Evolutionary conservation across 2,113 vertebrate genomes (phyloP).

Genomic region (Cololabis saira): DNA sequence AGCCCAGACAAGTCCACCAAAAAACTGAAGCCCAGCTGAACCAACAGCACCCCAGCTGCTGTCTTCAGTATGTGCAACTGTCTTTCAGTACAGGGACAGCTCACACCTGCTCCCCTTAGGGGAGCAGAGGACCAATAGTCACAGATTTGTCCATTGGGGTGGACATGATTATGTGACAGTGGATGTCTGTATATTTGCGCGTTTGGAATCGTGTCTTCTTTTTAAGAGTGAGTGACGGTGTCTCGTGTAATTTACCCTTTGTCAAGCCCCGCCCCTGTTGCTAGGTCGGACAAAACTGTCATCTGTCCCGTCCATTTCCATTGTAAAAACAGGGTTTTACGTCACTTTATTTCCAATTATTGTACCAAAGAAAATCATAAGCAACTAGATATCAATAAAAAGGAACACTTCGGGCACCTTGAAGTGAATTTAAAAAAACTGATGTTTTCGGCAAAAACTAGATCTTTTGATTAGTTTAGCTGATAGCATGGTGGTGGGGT

Average conservation of each 20-base stretch:
- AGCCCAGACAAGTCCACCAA: slow-evolving; percentile 13
- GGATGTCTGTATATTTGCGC: neutral
- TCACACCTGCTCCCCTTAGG: slow-evolving; percentile 51
- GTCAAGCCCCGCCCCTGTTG: no score
- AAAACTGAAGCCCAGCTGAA: slow-evolving; percentile 40
- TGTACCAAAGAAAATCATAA: no score
- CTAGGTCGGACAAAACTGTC: no score
- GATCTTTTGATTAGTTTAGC: no score
- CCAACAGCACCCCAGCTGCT: slow-evolving; percentile 17
- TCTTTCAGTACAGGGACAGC: slow-evolving; percentile 34
- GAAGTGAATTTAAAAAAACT: no score
- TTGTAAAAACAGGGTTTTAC: no score
- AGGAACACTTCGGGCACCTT: no score
- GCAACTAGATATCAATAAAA: no score
- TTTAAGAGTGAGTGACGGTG: neutral
- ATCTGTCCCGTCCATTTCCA: no score
- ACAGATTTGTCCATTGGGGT: slow-evolving; percentile 23
- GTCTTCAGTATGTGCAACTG: slow-evolving; percentile 27
- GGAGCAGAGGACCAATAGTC: slow-evolving; percentile 8
- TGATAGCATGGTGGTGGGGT: no score
- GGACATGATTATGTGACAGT: neutral
- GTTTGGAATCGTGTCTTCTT: neutral
- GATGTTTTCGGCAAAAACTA: no score
- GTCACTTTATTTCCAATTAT: no score
- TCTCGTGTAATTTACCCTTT: neutral